Evolutionary conservation across 2,797 vertebrate species (phyloP).

Genomic region (Sebastes aleutianus): DNA sequence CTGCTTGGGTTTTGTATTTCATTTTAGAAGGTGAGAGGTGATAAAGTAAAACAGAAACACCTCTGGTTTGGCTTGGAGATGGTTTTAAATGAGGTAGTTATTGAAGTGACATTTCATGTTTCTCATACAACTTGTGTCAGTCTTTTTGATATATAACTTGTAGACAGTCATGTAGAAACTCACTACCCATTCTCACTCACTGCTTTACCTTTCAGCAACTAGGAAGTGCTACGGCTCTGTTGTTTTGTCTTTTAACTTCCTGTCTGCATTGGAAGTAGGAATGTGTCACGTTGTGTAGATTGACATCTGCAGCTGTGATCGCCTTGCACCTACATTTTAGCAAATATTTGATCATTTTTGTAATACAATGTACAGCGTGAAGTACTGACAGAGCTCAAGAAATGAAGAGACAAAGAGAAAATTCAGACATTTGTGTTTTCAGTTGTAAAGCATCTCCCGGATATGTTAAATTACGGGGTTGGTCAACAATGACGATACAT

Average conservation of each 20-base stretch:
- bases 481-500: rapidly evolving
- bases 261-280: neutral
- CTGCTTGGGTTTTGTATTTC: neutral
- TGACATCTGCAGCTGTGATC: neutral
- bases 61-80: too few species aligned
- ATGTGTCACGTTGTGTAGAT: neutral
- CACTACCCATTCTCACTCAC: too few species aligned
- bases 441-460: too few species aligned
- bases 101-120: too few species aligned
- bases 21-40: neutral
- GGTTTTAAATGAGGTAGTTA: rapidly evolving
- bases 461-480: too few species aligned
- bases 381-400: too few species aligned
- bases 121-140: too few species aligned
- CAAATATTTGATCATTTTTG: neutral
- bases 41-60: neutral
- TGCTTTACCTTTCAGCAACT: neutral
- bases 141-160: too few species aligned
- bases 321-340: neutral
- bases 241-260: neutral
- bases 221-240: neutral
- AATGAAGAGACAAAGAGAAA: too few species aligned
- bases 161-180: too few species aligned
- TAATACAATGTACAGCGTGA: neutral
- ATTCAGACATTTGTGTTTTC: too few species aligned